These are phyloP conservation scores for Percopsis transmontana DNA, from an alignment of 2,113 vertebrate species.

Conservation along the genomic window DNA sequence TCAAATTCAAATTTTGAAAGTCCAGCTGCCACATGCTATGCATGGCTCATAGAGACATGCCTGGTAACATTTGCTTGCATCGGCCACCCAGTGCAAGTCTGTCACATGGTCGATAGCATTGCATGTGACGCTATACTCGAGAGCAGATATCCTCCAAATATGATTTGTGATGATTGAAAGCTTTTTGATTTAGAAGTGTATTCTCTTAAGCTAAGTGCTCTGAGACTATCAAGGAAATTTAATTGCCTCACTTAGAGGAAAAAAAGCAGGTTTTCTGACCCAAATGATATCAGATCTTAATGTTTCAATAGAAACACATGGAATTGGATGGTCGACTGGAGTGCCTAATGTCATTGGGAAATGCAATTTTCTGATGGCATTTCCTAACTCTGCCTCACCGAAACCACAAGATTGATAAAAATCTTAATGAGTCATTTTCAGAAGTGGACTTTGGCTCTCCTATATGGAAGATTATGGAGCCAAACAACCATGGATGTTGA, in stretches of 20 bases:
- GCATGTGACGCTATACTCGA: conserved; percentile 84
- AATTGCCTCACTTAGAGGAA: conserved; percentile 95
- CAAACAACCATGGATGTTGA: conserved; percentile 72
- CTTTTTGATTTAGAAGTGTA: conserved; percentile 99
- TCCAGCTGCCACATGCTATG: conserved; percentile 87
- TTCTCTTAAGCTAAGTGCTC: conserved; percentile 99
- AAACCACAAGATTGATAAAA: conserved; percentile 93
- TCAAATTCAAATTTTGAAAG: conserved; percentile 64
- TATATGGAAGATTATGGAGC: conserved; percentile 78
- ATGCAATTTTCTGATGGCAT: conserved; percentile 98
- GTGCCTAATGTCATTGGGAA: conserved; percentile 94
- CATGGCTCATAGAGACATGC: conserved; percentile 79
- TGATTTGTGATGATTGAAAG: conserved; percentile 99
- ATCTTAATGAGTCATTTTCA: conserved; percentile 97
- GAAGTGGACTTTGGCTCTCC: conserved; percentile 78
- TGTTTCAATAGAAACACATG: conserved; percentile 97
- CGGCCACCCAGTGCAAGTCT: conserved; percentile 81
- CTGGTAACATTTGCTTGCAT: conserved; percentile 91
- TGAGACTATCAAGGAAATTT: conserved; percentile 97
- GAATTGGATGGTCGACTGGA: conserved; percentile 95
- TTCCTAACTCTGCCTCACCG: conserved; percentile 92
- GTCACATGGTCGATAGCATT: conserved; percentile 92
- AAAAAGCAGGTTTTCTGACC: conserved; percentile 87
- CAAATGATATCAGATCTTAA: conserved; percentile 99
- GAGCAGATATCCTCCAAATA: conserved; percentile 91